These are phyloP conservation scores for Uromys caudimaculatus DNA, from an alignment of 2,797 vertebrate species.

Conservation along the genomic window DNA sequence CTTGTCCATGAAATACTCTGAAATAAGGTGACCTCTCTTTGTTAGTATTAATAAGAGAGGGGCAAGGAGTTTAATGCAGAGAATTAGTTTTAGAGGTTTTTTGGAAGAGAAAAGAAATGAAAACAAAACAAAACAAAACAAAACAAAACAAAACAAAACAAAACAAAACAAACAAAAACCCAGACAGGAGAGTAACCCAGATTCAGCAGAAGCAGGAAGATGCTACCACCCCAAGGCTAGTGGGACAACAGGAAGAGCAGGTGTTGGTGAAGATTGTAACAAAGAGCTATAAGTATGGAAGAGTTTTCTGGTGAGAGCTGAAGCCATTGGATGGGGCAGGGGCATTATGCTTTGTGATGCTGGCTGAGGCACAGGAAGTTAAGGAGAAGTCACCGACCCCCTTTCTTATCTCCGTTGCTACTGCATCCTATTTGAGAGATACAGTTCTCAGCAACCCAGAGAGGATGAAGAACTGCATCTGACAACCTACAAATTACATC, in stretches of 20 bases:
- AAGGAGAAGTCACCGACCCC: neutral
- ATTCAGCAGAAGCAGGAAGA: neutral
- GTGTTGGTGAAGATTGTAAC: neutral
- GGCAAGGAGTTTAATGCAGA: neutral
- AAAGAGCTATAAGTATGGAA: no score
- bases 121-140: neutral
- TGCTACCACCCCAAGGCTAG: no score
- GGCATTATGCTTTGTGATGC: neutral
- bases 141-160: no score
- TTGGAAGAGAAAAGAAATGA: neutral
- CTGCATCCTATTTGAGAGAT: neutral
- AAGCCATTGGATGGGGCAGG: neutral
- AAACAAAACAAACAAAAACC: no score
- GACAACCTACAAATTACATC: neutral
- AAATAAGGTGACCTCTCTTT: neutral
- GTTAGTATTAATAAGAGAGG: neutral
- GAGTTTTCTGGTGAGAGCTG: neutral
- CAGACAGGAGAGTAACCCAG: neutral
- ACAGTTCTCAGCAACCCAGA: neutral
- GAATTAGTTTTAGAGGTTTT: neutral
- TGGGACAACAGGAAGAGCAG: neutral
- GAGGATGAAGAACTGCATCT: neutral
- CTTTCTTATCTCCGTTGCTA: neutral
- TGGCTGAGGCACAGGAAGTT: neutral
- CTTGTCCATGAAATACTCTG: neutral